Evolutionary conservation across 2,113 vertebrate genomes (phyloP), one percentile per base, ranked within the genome.

Genomic region (Alethe diademata): DNA sequence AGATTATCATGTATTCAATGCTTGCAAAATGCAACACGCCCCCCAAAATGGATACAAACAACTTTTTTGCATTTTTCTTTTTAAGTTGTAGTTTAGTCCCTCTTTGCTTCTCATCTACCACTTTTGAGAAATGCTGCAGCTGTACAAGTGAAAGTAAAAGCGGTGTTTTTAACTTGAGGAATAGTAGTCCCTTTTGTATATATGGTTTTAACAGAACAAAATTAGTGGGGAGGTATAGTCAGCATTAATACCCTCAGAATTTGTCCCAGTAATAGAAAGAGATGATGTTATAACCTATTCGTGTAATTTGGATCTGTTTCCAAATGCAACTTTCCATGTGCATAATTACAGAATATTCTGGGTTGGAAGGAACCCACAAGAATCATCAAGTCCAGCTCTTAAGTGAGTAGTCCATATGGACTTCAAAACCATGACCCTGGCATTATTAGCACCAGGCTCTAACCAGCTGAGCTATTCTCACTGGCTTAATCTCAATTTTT

Each of bases 351-450:
- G 29, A 57, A 22, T 76, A 26, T 58, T 67, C 22, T 42, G 18
- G 31, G 8, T 36, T 51, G 33, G 33, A 36, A 51, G 20, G 22
- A 10, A 17, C 16, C 13, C 7, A 35, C 35, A 42, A 42, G 51
- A 19, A 26, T 75, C 17, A 26, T 36, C 11, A 18, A 33, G 22
- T 43, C 19, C 14, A 36, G 0, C 36, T 51, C 45, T 43, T 43
- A 76, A 33, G 6, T 51, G 26, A 51, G 18, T 58, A 14, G 14
- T 36, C 33, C 26, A 12, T 33, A 28, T 6, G 14, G 33, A 19
- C 26, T 43, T 51, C 22, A 67, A 23, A 60, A 12, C 14, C 11
- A 43, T 0, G 0, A 67, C 6, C 31, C 6, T 43, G 22, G 14
- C 36, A 38, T 60, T 45, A 19, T 43, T 33, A 45, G 23, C 14